Base-by-base conservation (phyloP, 2,797 vertebrate species). In the Nyctalus aviator region DNA sequence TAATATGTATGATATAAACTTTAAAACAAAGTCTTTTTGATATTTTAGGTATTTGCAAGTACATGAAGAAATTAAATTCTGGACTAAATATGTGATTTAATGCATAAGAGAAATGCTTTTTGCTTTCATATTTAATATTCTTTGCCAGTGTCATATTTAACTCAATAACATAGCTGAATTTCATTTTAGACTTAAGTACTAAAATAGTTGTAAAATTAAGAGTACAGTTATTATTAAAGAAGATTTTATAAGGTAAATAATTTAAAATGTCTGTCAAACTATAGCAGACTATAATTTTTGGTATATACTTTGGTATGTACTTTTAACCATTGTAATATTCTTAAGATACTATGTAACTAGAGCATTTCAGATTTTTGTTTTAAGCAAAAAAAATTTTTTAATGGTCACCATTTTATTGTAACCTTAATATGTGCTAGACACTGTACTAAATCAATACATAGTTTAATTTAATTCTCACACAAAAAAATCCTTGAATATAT, bases 161-260 rank as follows among this genome's bases (percentile, higher is more conserved):
- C 13, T 86, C 41, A 53, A 64, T 11, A 62, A 9, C 23, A 84
- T 25, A 76, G 21, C 8, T 76, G 72, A 78, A 91, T 82, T 90
- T 83, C 8, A 77, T 83, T 86, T 83, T 23, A 76, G 48, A 89
- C 4, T 81, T 83, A 89, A 68, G 37, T 57, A 21, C 90, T 92
- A 37, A 87, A 64, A 62, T 48, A 69, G 15, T 57, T 77, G 4
- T 73, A 91, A 91, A 57, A 3, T 11, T 62, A 62, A 62, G 27
- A 14, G 59, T 86, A 78, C 3, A 84, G 12, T 73, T 55, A 91
- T 59, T 84, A 12, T 44, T 87, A 12, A 83, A 94, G 27, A 83
- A 94, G 17, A 81, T 73, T 72, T 76, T 46, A 32, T 91, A 30
- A 88, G 8, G n/a, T 91, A 93, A 93, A 93, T 85, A 87, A 37